Evolutionary conservation across 2,113 vertebrate genomes (phyloP), one percentile per base, ranked within the genome.

Genomic region (Clupea harengus): DNA sequence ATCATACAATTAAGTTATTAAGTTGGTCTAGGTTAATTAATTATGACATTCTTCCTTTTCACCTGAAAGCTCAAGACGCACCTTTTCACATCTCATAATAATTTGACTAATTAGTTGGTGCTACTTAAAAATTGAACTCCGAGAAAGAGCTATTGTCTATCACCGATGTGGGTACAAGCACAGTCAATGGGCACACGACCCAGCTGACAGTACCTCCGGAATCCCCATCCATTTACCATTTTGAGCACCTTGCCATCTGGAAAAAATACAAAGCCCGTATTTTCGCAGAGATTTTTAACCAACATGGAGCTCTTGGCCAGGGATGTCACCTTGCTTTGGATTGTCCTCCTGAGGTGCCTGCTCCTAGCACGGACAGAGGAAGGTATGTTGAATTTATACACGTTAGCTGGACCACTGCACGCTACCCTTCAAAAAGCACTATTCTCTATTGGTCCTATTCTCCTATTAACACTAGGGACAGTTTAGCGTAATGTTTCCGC

Each of bases 291-390:
- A 32, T 85, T 85, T 75, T 78, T 32, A 81, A 83, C 10, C 89
- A 88, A 25, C 3, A 96, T 96, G 95, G 92, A 93, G 92, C 90
- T 94, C 91, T 91, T 90, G 67, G 86, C 78, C 85, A 86, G 83
- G 87, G 88, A 85, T 88, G 6, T 92, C 49, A 87, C 92, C 82
- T 90, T 92, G 83, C 88, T 95, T 85, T 92, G 92, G 67, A 85
- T 87, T 87, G 46, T 94, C 88, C 25, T 94, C 81, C 84, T 92
- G 83, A 87, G 90, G 46, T 89, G 88, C 88, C 22, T 88, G 85
- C 88, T 85, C 7, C 87, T 86, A 89, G 89, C 85, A 57, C 87
- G 88, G 89, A 94, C 94, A 89, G 94, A 95, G 80, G 95, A 96
- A 94, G 95, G 95, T 95, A 60, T 57, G 32, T 10, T 10, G 50